Percentiles rank a stretch among this genome's conserved stretches.
Evolutionary conservation across 2,797 vertebrate genomes (phyloP).

Genomic region (Ptychadena robeensis): DNA sequence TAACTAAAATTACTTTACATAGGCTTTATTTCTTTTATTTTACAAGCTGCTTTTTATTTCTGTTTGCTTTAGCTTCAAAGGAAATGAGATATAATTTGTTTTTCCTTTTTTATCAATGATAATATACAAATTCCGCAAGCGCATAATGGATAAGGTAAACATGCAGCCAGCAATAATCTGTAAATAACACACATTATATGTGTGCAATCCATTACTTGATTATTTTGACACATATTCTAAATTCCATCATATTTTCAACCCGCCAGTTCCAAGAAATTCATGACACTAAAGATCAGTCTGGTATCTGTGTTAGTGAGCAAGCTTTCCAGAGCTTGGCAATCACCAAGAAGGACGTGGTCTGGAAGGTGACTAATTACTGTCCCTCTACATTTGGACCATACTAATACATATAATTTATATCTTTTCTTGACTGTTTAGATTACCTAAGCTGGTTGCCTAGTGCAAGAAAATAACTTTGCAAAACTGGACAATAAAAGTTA

Average conservation of each 20-base stretch:
- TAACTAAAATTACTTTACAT: no score
- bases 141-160: neutral
- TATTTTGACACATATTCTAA: constrained; percentile 32
- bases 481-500: constrained; percentile 23
- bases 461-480: constrained; percentile 10
- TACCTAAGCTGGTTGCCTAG: constrained; percentile 18
- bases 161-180: neutral
- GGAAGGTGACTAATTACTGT: constrained; percentile 19
- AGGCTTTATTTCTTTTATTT: no score
- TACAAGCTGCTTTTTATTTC: no score
- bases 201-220: neutral
- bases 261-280: constrained; percentile 15
- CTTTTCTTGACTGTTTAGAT: constrained; percentile 1
- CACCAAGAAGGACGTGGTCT: neutral
- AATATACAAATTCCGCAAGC: neutral
- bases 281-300: neutral
- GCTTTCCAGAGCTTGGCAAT: constrained; percentile 6
- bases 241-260: constrained; percentile 17
- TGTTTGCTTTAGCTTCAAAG: neutral
- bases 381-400: neutral
- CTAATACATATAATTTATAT: neutral
- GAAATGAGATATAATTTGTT: neutral
- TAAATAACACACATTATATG: constrained; percentile 24
- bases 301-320: neutral
- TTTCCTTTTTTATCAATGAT: neutral